phyloP scores from a whole-genome alignment of 2,888 invertebrate species.

The Scaptomyza tumidula region DNA sequence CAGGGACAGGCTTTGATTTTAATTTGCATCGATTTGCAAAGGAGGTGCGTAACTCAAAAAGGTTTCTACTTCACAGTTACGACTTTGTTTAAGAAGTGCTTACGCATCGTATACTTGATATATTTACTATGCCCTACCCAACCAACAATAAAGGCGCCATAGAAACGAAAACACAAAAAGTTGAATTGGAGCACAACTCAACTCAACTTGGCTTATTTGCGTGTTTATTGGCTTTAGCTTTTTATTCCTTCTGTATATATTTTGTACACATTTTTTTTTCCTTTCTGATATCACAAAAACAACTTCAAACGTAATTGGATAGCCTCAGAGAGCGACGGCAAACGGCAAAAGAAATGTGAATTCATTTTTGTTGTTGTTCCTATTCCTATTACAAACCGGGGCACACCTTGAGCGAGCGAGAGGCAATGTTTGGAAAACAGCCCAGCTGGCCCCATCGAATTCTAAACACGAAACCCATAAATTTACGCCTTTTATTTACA shows the following conservation, averaged over 20 bases:
- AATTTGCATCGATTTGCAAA: conserved; percentile 16
- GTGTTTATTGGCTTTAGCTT: conserved; percentile 75
- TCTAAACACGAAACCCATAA: conserved; percentile 75
- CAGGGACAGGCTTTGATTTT: conserved; percentile 34
- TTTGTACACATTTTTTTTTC: not conserved
- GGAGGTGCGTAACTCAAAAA: conserved; percentile 8
- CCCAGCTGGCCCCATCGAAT: conserved; percentile 67
- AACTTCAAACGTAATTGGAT: conserved; percentile 77
- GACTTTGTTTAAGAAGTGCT: conserved; percentile 17
- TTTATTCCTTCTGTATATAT: not conserved
- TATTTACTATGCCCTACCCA: conserved; percentile 35
- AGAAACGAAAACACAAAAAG: conserved; percentile 13
- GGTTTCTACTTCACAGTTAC: conserved; percentile 18
- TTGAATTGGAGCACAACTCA: conserved; percentile 25
- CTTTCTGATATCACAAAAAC: conserved; percentile 36
- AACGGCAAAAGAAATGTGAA: conserved; percentile 49
- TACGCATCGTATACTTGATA: conserved; percentile 54
- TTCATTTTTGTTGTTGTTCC: conserved; percentile 26
- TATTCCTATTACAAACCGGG: conserved; percentile 11
- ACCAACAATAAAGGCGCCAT: conserved; percentile 9
- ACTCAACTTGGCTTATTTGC: conserved; percentile 70
- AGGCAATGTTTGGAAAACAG: conserved; percentile 24
- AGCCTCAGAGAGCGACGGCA: conserved; percentile 28
- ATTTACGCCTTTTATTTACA: conserved; percentile 78
- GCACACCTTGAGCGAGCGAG: conserved; percentile 57